Percentiles rank a stretch among this genome's conserved stretches.
Evolutionary conservation across 2,797 vertebrate species (phyloP).

Genomic region (Sebastes matsubarae): DNA sequence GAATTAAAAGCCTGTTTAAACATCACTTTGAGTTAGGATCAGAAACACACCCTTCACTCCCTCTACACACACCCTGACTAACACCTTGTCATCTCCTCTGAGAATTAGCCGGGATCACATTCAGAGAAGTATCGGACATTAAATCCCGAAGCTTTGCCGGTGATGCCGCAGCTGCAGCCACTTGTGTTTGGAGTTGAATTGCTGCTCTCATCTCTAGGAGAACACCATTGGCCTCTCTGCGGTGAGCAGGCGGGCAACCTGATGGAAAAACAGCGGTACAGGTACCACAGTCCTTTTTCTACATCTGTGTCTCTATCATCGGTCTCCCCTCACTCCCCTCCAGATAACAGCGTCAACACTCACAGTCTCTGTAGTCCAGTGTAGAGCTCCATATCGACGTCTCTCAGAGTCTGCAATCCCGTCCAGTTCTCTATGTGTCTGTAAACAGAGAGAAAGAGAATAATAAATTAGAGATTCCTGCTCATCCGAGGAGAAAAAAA

Average conservation of each 20-base stretch:
- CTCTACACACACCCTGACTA: constrained; percentile 18
- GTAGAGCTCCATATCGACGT: constrained; percentile 98
- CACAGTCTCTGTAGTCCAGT: constrained; percentile 96
- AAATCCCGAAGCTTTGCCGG: constrained; percentile 11
- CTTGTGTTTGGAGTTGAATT: constrained; percentile 27
- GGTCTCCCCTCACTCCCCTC: background rate
- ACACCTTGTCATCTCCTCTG: constrained; percentile 41
- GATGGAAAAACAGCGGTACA: constrained; percentile 19
- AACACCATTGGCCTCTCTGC: constrained; percentile 4
- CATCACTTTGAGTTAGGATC: constrained; percentile 48
- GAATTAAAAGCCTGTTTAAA: constrained; percentile 73
- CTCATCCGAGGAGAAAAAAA: constrained; percentile 39
- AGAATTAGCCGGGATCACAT: constrained; percentile 48
- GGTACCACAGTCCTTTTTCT: constrained; percentile 8
- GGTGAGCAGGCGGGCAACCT: background rate
- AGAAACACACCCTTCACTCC: constrained; percentile 28
- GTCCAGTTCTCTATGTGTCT: constrained; percentile 99
- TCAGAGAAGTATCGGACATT: constrained; percentile 17
- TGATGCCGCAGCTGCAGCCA: constrained; percentile 12
- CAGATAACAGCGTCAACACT: constrained; percentile 78
- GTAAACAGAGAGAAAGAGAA: constrained; percentile 66
- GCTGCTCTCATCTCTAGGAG: constrained; percentile 5
- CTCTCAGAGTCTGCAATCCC: constrained; percentile 92
- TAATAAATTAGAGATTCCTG: constrained; percentile 38
- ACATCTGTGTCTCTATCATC: constrained; percentile 24